These are phyloP conservation scores for Pangasius mekongensis DNA, from an alignment of 2,797 vertebrate species.

Conservation along the genomic window DNA sequence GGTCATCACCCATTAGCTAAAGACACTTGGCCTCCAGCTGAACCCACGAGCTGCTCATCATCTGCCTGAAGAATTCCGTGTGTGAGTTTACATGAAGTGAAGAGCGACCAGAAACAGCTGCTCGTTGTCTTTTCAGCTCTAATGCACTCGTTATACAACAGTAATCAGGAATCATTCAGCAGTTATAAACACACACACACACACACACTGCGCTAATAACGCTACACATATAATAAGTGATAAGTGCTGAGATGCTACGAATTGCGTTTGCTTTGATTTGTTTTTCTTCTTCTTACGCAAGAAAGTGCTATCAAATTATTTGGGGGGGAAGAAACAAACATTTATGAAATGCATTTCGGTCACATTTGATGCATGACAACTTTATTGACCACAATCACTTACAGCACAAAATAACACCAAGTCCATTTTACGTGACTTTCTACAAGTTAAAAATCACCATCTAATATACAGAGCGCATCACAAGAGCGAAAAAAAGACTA, in stretches of 20 bases:
- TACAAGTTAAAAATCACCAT: constrained; percentile 71
- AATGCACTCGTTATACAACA: neutral
- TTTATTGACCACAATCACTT: constrained; percentile 82
- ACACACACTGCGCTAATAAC: neutral
- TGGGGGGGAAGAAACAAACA: neutral
- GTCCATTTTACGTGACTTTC: constrained; percentile 63
- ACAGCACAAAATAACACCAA: constrained; percentile 76
- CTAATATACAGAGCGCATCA: constrained; percentile 70
- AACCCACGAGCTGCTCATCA: constrained; percentile 66
- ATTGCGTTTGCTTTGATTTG: neutral
- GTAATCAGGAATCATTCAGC: neutral
- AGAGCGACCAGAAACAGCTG: constrained; percentile 32
- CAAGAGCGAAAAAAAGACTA: constrained; percentile 53
- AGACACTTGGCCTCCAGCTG: constrained; percentile 80
- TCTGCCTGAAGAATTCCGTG: constrained; percentile 40
- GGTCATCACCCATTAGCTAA: constrained; percentile 76
- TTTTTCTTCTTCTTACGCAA: neutral
- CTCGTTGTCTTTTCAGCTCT: neutral
- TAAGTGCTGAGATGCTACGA: neutral
- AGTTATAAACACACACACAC: neutral
- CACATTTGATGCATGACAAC: constrained; percentile 70
- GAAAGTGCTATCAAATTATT: neutral
- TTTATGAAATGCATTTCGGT: neutral
- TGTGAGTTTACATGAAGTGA: constrained; percentile 20
- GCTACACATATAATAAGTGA: neutral